Evolutionary conservation across 2,888 invertebrate genomes (phyloP).

Genomic region (Hemaris fuciformis): DNA sequence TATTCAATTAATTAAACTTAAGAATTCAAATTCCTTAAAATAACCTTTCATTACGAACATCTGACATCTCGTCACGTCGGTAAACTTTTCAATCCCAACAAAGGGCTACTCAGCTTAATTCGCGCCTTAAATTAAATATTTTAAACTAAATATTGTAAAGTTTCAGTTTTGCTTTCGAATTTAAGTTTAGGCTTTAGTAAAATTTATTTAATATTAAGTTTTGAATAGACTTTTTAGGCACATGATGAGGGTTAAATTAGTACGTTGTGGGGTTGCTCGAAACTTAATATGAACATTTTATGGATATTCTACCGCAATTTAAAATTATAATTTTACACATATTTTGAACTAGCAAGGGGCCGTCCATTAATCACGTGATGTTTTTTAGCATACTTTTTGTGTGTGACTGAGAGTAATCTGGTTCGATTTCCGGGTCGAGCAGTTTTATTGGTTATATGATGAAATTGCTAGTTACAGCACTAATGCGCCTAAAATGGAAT

Average conservation of each 20-base stretch:
- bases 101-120: background rate
- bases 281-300: background rate
- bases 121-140: background rate
- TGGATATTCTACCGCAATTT: background rate
- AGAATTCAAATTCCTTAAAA: background rate
- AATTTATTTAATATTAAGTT: constrained; percentile 5
- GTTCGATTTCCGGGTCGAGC: too few relatives aligned
- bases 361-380: too few relatives aligned
- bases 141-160: background rate
- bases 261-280: too few relatives aligned
- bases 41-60: background rate
- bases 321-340: background rate
- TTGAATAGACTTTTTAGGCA: background rate
- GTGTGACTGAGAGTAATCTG: too few relatives aligned
- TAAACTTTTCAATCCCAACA: background rate
- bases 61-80: background rate
- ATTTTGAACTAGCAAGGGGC: too few relatives aligned
- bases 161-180: background rate
- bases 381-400: too few relatives aligned
- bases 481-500: too few relatives aligned
- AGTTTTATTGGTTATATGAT: too few relatives aligned
- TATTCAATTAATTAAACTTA: background rate
- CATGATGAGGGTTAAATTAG: background rate
- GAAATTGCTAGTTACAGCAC: too few relatives aligned
- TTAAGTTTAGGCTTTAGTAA: background rate